Base-by-base conservation (phyloP, 1,140 invertebrate genomes). In the Pogonognathellus flavescens region DNA sequence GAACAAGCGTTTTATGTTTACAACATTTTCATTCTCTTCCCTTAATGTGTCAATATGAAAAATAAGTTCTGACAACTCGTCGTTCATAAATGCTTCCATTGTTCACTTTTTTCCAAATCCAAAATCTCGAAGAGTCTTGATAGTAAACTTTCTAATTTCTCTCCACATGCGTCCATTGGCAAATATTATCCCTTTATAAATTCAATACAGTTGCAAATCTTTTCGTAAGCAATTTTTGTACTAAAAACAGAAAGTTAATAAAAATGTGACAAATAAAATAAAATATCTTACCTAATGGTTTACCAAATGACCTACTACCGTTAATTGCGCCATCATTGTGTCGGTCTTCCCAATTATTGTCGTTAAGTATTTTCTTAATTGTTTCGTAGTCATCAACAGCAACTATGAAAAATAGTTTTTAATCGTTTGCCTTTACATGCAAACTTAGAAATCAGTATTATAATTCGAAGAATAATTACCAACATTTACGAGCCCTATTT, bases 1-100 rank as follows among this genome's bases (percentile, higher is more conserved):
- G 83, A 90, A 90, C 11, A 89, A 85, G 16, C 83, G 80, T 62
- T 86, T 84, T 52, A 88, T 82, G 11, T 86, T 13, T 20, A 86
- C 72, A 14, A 84, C 41, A 8, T 53, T 41, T 14, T 53, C 18
- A 22, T 55, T 53, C 14, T 25, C n/a, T 7, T 70, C 50, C 10
- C 60, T 41, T 20, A 49, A 18, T 6, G 41, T 52, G 9, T 84
- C 72, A 18, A 86, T 18, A 10, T 60, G 16, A 31, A 25, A 53
- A 1, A 85, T 10, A n/a, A 85, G 13, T 6, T 50, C 22, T 25
- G 1, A 18, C 5, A 85, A 18, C 31, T 87, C 86, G 9, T 85
- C 84, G 6, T 87, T 53, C 3, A 87, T 53, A 31, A 72, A 22
- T 9, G 14, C 16, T 31, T 84, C 59, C 86, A 87, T 85, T 14